These are phyloP conservation scores for Conus ventricosus DNA, from an alignment of 1,140 invertebrate genomes.

Conservation along the genomic window DNA sequence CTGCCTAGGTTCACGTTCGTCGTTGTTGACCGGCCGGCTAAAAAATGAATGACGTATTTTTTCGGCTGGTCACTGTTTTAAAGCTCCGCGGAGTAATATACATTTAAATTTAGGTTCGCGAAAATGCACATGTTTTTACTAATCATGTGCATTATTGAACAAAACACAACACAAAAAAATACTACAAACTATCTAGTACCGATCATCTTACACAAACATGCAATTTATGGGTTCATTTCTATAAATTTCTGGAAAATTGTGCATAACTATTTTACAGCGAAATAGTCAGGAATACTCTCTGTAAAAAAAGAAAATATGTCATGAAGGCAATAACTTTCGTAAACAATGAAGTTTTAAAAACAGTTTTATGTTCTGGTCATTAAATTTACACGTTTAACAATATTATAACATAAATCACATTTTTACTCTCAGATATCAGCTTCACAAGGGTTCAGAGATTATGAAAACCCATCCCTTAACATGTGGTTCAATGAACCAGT, in stretches of 20 bases:
- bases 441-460: neutral
- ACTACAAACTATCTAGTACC: neutral
- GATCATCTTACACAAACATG: neutral
- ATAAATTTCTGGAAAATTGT: neutral
- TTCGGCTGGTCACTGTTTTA: neutral
- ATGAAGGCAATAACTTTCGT: neutral
- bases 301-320: neutral
- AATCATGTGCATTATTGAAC: neutral
- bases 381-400: neutral
- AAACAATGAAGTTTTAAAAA: neutral
- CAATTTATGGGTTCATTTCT: neutral
- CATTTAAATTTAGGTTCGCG: neutral
- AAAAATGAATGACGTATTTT: neutral
- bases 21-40: neutral
- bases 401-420: neutral
- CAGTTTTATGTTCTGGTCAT: neutral
- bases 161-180: neutral
- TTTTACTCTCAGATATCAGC: neutral
- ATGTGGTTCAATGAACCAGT: neutral
- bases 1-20: neutral
- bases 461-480: neutral
- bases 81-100: neutral
- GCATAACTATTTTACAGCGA: neutral
- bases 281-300: neutral
- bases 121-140: neutral